phyloP scores from a whole-genome alignment of 2,113 vertebrate genomes.

The Apus apus region DNA sequence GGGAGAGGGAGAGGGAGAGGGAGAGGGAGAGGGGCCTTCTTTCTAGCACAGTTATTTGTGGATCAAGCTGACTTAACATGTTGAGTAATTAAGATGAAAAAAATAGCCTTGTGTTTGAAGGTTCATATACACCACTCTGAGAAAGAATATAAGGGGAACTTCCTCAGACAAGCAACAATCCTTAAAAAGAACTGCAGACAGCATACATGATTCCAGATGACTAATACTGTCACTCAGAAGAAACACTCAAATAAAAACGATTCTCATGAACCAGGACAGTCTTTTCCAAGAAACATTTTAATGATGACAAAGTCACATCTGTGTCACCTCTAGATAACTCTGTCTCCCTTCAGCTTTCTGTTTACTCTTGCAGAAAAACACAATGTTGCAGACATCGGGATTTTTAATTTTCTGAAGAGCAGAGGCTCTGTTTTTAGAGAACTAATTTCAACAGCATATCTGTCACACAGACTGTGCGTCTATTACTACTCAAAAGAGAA shows the following conservation, averaged over 20 bases:
- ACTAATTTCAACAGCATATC: slow-evolving; percentile 25
- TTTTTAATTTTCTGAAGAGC: slow-evolving; percentile 46
- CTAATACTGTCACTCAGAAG: slow-evolving; percentile 26
- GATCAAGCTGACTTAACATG: not conserved
- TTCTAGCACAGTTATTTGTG: slow-evolving; percentile 21
- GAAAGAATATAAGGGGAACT: slow-evolving; percentile 2
- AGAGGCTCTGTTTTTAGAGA: slow-evolving; percentile 13
- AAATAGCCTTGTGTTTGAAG: not conserved
- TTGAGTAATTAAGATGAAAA: not conserved
- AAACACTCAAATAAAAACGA: slow-evolving; percentile 30
- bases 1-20: no score
- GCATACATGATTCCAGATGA: slow-evolving; percentile 35
- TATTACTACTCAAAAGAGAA: slow-evolving; percentile 20
- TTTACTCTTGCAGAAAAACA: slow-evolving; percentile 45
- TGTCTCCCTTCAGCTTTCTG: not conserved
- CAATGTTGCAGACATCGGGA: not conserved
- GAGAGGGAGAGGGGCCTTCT: no score
- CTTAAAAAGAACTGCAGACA: slow-evolving; percentile 40
- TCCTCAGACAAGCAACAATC: slow-evolving; percentile 35
- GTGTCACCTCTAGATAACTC: slow-evolving; percentile 47
- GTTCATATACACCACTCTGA: not conserved
- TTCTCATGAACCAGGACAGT: slow-evolving; percentile 6
- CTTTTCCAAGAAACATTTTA: slow-evolving; percentile 26
- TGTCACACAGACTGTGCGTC: not conserved
- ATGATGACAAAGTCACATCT: slow-evolving; percentile 7